Percentiles rank a stretch among this genome's conserved stretches.
These are phyloP conservation scores for Druon quercuslanigerum DNA, from an alignment of 1,140 invertebrate species.

Conservation along the genomic window DNA sequence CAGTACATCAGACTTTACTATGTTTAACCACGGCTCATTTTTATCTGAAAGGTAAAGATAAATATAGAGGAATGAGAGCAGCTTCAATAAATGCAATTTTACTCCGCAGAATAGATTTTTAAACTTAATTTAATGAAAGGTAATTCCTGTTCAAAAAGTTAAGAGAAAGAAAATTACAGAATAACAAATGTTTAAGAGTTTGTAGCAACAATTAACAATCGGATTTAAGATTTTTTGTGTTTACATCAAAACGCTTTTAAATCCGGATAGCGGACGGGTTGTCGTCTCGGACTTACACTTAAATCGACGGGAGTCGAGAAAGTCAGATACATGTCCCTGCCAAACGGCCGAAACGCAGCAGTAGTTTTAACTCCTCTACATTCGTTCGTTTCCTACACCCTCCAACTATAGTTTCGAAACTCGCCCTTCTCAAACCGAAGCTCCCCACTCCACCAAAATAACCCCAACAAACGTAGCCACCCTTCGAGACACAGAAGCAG, in stretches of 20 bases:
- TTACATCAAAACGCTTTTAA: slow-evolving; percentile 68
- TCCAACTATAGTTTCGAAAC: slow-evolving; percentile 39
- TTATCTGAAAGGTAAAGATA: too few species aligned
- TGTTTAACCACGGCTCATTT: neutral
- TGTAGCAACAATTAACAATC: slow-evolving; percentile 4
- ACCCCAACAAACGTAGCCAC: slow-evolving; percentile 49
- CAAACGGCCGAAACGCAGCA: slow-evolving; percentile 66
- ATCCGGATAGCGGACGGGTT: slow-evolving; percentile 41
- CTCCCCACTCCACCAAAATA: slow-evolving; percentile 46
- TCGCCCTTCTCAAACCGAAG: slow-evolving; percentile 35
- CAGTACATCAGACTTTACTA: too few species aligned
- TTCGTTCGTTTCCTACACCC: slow-evolving; percentile 47
- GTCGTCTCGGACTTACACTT: slow-evolving; percentile 7
- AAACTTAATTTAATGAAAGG: too few species aligned
- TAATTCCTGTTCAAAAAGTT: too few species aligned
- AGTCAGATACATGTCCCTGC: slow-evolving; percentile 48
- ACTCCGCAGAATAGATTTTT: neutral
- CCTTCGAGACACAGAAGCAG: slow-evolving; percentile 11
- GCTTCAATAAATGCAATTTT: neutral
- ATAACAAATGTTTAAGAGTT: slow-evolving; percentile 3
- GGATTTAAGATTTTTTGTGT: slow-evolving; percentile 43
- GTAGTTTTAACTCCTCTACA: slow-evolving; percentile 62
- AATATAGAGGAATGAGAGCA: neutral
- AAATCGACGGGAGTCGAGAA: slow-evolving; percentile 18
- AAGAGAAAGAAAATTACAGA: neutral